Evolutionary conservation across 2,797 vertebrate species (phyloP).

Genomic region (Ceryle rudis): DNA sequence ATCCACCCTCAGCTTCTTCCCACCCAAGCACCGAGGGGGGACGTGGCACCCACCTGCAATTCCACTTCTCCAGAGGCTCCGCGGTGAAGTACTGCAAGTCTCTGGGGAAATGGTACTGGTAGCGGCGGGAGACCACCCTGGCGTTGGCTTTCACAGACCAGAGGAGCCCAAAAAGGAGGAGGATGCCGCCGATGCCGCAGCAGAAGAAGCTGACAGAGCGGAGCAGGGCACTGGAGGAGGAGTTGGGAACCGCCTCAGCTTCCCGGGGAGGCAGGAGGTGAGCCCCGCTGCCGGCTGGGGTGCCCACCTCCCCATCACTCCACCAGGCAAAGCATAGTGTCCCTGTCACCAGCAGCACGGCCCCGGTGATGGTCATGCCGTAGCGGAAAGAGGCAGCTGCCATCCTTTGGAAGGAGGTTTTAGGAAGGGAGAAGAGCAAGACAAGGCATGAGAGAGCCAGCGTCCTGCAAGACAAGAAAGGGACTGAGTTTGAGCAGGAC

Average conservation of each 20-base stretch:
- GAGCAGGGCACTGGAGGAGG: slow-evolving; percentile 64
- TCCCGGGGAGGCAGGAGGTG: slow-evolving; percentile 11
- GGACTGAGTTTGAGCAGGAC: fast-evolving
- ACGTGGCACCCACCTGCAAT: slow-evolving; percentile 60
- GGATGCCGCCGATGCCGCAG: slow-evolving; percentile 71
- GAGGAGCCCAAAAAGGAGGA: slow-evolving; percentile 76
- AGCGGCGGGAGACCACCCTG: slow-evolving; percentile 53
- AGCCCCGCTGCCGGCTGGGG: not conserved
- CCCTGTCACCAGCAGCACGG: slow-evolving; percentile 71
- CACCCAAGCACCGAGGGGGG: fast-evolving
- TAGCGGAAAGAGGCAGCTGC: slow-evolving; percentile 64
- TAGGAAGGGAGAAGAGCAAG: not conserved
- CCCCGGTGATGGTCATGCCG: slow-evolving; percentile 63
- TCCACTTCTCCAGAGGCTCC: slow-evolving; percentile 72
- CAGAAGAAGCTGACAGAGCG: slow-evolving; percentile 77
- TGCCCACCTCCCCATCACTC: slow-evolving; percentile 64
- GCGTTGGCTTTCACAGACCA: slow-evolving; percentile 73
- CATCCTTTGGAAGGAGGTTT: not conserved
- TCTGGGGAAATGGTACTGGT: slow-evolving; percentile 74
- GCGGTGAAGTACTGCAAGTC: slow-evolving; percentile 74
- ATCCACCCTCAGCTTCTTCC: not conserved
- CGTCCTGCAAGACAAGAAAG: not conserved
- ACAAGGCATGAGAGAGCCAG: not conserved
- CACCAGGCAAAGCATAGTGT: slow-evolving; percentile 80
- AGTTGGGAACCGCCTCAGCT: not conserved